Evolutionary conservation across 2,888 invertebrate species (phyloP), one percentile per base, ranked within the genome.

Genomic region (Malacosoma neustria): DNA sequence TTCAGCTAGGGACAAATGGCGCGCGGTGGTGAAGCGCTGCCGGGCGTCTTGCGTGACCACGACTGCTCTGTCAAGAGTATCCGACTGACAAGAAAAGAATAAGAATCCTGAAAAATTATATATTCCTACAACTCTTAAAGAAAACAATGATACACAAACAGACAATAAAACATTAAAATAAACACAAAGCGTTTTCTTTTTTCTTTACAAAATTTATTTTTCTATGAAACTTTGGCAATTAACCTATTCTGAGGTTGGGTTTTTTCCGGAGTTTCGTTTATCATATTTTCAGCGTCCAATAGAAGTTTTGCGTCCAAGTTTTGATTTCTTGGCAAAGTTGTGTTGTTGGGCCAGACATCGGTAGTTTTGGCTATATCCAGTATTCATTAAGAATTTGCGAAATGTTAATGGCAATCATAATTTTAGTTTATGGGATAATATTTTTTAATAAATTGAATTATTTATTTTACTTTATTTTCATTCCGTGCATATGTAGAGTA

Each of bases 281-380:
- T 49, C 45, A 48, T 45, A 37, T 43, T 47, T 47, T 49, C 48
- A 40, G 44, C 36, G 39, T 43, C 42, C 40, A 38, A 45, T 42
- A 40, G 39, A 47, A 39, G 44, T 47, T 36, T 15, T 36, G 38
- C 39, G 37, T 15, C 15, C 15, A 36, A 42, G 36, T 46, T 40
- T 39, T 42, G 41, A 49, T 46, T 43, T 44, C 43, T 41, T 35
- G 35, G 11, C 30, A 34, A 45, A 46, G 37, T 40, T 39, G 2
- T 22, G 22, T 22, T 22, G 22, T 22, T 22, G 5, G 3, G 22
- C 9, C 5, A 22, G 22, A 22, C 22, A 9, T 22, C 22, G 2
- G 2, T 1, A 3, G 7, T n/a, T 30, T 11, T 9, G n/a, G 4
- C 30, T 3, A 30, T n/a, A 30, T 9, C 30, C 11, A 5, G 30